Base-by-base conservation (phyloP, 30 jellyfish, hydroid and myxozoan species). In the Phacellophora camtschatica region DNA sequence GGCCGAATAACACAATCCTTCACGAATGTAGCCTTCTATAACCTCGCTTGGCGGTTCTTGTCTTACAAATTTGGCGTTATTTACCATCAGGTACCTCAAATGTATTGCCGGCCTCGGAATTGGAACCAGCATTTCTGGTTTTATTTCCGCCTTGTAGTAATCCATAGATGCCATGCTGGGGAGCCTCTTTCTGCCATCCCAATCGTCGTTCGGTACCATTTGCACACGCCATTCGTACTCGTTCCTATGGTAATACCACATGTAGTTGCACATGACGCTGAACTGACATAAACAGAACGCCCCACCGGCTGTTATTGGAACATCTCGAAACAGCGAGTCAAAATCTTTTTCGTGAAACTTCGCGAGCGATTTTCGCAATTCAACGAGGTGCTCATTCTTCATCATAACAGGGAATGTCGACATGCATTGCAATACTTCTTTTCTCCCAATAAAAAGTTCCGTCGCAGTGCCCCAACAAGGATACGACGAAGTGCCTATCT, bases 171-270 rank as follows among this genome's bases (percentile, higher is more conserved):
- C 87, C 95, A 68, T 69, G 7, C 71, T 28, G 36, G 88, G 48
- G 19, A 70, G 31, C 72, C 94, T 54, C 1, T 42, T 34, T 33
- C 20, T 15, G 5, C 83, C 74, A 19, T 55, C 32, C 70, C 69
- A 55, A 32, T 29, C 34, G 37, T 73, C 74, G 29, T 86, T 86
- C 9, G 88, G 94, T 4, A 56, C 74, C 81, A 64, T 41, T 45
- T 86, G 94, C 13, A 86, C 18, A 22, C 59, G 96, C 82, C 84
- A 86, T 18, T 87, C 63, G 43, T 86, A 86, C 49, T 86, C 92
- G 36, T 77, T 50, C 9, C 92, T 76, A 35, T 86, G 91, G 31
- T 64, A 35, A 50, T 78, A 78, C 89, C 89, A 86, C 12, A 86
- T 45, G 66, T 86, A 86, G 43, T 83, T 83, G 34, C 95, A 69